Evolutionary conservation across 2,113 vertebrate species (phyloP), one percentile per base, ranked within the genome.

Genomic region (Capreolus pygargus): DNA sequence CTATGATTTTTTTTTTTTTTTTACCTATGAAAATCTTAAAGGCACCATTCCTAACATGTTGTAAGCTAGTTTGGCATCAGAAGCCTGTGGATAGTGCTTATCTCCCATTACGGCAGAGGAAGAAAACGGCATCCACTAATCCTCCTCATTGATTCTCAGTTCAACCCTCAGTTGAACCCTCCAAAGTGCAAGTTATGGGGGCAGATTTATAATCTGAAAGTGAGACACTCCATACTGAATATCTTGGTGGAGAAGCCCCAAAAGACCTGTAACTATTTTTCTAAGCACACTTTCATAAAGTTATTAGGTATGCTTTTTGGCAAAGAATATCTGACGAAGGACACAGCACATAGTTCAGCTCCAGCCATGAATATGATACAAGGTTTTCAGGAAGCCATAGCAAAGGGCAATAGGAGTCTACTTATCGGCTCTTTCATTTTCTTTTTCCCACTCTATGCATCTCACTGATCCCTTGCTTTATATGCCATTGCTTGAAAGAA

Each of bases 321-420:
- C 96, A 95, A 98, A 86, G 74, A 98, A 96, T 94, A 92, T 97
- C 97, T 98, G 98, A 97, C 97, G 97, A 98, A 97, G 97, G 97
- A 98, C 96, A 92, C 7, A 96, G 87, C 93, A 95, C 79, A 94
- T 97, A 92, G 85, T 97, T 96, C 67, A 94, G 50, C 6, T 89
- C 60, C 83, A 95, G 93, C 79, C 95, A 98, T 98, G 96, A 98
- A 89, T 97, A 43, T 98, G 98, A 98, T 98, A 91, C 94, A 96
- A 96, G 86, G 82, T 84, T 97, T 98, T 97, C 94, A 95, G 74
- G 93, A 86, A 98, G 94, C 64, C 94, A 89, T 6, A 21, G 97
- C 94, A 97, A 85, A 98, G 93, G 82, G 82, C 85, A 96, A 45
- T 16, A 93, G 6, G 47, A 86, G 70, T 91, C 82, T 95, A 85